Conservation (phyloP, 2,113 vertebrate species). For the Sylvilagus bachmani region DNA sequence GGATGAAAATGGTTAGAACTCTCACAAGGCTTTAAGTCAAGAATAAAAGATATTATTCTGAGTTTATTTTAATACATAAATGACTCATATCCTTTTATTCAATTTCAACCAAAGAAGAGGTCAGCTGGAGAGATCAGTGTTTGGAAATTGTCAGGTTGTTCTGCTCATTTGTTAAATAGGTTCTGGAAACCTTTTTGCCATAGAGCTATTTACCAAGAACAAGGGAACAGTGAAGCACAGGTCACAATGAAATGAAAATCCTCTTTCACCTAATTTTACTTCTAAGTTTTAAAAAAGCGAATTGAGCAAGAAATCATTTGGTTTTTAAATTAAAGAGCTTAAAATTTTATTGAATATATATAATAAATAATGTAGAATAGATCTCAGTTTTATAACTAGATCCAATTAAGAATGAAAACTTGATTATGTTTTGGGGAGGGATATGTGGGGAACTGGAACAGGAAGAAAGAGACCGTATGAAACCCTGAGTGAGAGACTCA, state of each 20-base stretch:
- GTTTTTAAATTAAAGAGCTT: slow-evolving; percentile 3
- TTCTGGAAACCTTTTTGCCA: not conserved
- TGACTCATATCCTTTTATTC: slow-evolving; percentile 16
- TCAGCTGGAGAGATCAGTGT: not conserved
- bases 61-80: slow-evolving; percentile 11
- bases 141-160: slow-evolving; percentile 24
- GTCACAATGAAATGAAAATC: slow-evolving; percentile 43
- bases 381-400: slow-evolving; percentile 8
- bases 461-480: not conserved
- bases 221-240: not conserved
- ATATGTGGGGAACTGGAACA: not conserved
- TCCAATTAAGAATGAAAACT: slow-evolving; percentile 46
- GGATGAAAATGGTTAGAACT: not conserved
- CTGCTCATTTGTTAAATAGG: slow-evolving; percentile 52
- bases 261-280: slow-evolving; percentile 2
- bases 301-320: not conserved
- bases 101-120: slow-evolving; percentile 14
- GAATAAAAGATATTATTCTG: slow-evolving; percentile 4
- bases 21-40: slow-evolving; percentile 41
- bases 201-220: not conserved
- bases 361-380: not conserved
- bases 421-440: not conserved
- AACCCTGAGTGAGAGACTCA: not conserved
- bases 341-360: slow-evolving; percentile 40
- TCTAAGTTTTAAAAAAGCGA: not conserved